phyloP scores from a whole-genome alignment of 2,888 invertebrate genomes.

The Eupelmus urozonus region DNA sequence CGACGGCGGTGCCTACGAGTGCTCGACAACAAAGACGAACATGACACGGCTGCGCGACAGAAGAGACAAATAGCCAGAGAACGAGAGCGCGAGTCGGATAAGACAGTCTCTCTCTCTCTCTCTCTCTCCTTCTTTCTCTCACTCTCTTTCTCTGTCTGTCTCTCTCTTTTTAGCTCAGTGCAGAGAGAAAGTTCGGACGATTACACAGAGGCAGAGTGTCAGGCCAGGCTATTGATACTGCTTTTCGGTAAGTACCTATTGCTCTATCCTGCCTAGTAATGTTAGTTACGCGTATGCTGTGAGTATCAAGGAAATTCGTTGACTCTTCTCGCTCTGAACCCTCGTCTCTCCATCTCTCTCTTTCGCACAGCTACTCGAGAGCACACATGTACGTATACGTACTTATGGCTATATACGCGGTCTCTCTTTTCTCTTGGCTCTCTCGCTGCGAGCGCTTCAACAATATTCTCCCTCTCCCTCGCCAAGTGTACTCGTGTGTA shows the following conservation, averaged over 20 bases:
- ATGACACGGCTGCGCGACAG: constrained; percentile 26
- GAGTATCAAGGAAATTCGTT: no score
- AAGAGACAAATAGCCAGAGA: constrained; percentile 21
- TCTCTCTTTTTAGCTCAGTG: constrained; percentile 9
- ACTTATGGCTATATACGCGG: background rate
- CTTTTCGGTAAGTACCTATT: no score
- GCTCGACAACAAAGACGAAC: constrained; percentile 33
- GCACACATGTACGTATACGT: background rate
- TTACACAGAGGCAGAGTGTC: no score
- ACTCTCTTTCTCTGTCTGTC: constrained; percentile 40
- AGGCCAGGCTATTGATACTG: no score
- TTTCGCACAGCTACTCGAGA: background rate
- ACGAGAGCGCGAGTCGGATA: background rate
- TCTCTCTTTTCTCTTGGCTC: no score
- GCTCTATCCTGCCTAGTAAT: no score
- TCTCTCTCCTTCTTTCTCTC: constrained; percentile 5
- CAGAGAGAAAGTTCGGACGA: no score
- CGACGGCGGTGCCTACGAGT: background rate
- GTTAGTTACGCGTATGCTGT: no score
- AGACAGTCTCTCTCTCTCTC: constrained; percentile 48
- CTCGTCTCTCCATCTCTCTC: background rate
- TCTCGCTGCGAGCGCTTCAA: no score
- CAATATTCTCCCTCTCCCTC: constrained; percentile 35
- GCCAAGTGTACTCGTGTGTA: background rate
- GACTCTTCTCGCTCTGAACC: no score